A percentile compares a stretch with the other conserved stretches of the same genome.
Conservation (phyloP, 2,888 invertebrate genomes). For the Microchrysa polita region DNA sequence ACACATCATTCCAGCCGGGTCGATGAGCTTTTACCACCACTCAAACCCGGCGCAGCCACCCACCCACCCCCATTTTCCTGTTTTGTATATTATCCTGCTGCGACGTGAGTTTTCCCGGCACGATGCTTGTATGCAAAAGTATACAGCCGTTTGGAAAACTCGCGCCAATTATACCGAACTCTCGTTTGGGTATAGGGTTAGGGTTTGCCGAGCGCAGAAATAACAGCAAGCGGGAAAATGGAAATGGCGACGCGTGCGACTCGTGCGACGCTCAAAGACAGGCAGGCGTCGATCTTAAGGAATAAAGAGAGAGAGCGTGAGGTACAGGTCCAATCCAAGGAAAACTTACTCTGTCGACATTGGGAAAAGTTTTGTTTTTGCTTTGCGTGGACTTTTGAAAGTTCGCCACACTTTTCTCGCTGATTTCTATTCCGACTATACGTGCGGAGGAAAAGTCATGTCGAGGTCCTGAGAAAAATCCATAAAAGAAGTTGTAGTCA, state of each 20-base stretch:
- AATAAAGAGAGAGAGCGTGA: neutral
- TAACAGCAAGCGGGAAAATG: slow-evolving; percentile 23
- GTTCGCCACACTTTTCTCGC: slow-evolving; percentile 28
- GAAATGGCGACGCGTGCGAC: slow-evolving; percentile 39
- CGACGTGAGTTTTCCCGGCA: slow-evolving; percentile 30
- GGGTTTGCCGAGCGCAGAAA: slow-evolving; percentile 1
- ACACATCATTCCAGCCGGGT: slow-evolving; percentile 2
- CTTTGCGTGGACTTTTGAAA: slow-evolving; percentile 23
- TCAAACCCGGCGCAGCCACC: no score
- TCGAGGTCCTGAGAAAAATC: slow-evolving; percentile 39
- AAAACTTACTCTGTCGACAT: slow-evolving; percentile 16
- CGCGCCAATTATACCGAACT: slow-evolving; percentile 29
- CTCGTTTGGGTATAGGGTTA: slow-evolving; percentile 1
- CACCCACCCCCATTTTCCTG: no score
- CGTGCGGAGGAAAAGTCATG: slow-evolving; percentile 23
- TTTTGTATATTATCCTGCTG: neutral
- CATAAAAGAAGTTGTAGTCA: slow-evolving; percentile 37
- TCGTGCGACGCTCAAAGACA: slow-evolving; percentile 31
- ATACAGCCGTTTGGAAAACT: no score
- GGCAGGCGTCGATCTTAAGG: neutral
- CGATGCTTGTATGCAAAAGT: slow-evolving; percentile 1
- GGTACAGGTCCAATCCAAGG: no score
- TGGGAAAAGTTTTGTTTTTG: slow-evolving; percentile 21
- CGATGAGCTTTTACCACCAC: no score
- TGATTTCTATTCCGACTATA: slow-evolving; percentile 2